phyloP scores from a whole-genome alignment of 2,888 invertebrate species.

The Sminthurinus aureus region DNA sequence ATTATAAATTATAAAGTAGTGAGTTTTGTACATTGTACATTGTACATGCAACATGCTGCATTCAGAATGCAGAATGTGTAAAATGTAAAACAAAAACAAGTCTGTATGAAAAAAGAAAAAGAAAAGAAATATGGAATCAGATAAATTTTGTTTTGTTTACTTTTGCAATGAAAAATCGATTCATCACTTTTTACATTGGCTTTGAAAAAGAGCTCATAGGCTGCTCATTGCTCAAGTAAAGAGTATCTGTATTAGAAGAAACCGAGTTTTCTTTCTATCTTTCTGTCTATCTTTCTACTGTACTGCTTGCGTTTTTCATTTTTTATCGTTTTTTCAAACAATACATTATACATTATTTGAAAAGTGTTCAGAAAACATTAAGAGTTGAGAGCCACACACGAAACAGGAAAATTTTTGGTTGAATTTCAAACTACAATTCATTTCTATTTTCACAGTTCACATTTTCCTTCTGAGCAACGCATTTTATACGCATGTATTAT shows the following conservation, averaged over 20 bases:
- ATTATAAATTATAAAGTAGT: background rate
- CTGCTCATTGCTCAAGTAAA: too few species aligned
- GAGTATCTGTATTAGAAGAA: background rate
- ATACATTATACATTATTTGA: too few species aligned
- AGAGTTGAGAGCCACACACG: background rate
- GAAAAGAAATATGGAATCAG: conserved; percentile 17
- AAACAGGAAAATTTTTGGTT: background rate
- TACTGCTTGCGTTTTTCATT: background rate
- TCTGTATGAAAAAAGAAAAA: too few species aligned
- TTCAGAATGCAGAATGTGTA: too few species aligned
- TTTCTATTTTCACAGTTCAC: background rate
- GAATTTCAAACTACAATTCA: background rate
- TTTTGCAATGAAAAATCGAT: conserved; percentile 33
- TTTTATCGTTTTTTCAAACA: background rate
- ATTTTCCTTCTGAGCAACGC: too few species aligned
- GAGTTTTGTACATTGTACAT: background rate
- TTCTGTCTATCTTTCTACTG: background rate
- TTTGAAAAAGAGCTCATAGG: too few species aligned
- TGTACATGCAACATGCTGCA: too few species aligned
- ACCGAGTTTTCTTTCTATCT: background rate
- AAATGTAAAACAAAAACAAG: background rate
- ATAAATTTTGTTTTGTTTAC: conserved; percentile 38
- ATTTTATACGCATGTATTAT: too few species aligned
- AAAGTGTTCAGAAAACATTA: too few species aligned
- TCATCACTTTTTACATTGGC: background rate